These are phyloP conservation scores for Anthophora plumipes DNA, from an alignment of 2,888 invertebrate species.

Conservation along the genomic window DNA sequence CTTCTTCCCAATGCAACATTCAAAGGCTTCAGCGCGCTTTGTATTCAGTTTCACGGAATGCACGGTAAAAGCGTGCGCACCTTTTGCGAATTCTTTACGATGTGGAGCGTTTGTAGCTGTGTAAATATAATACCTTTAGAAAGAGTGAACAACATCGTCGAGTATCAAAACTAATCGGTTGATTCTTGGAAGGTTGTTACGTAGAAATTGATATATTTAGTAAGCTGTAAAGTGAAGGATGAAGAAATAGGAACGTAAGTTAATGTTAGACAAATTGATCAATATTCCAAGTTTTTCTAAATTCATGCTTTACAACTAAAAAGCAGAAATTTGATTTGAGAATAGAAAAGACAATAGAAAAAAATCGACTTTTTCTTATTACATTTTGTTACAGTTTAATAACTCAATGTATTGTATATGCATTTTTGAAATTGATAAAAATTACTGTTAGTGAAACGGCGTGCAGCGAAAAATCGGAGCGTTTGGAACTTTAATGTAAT, in stretches of 20 bases:
- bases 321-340: too few relatives aligned
- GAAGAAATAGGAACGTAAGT: not conserved
- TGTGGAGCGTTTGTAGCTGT: conserved; percentile 29
- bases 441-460: too few relatives aligned
- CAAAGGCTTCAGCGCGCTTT: conserved; percentile 23
- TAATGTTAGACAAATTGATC: too few relatives aligned
- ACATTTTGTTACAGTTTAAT: too few relatives aligned
- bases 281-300: not conserved
- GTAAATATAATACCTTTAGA: conserved; percentile 46
- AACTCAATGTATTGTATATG: too few relatives aligned
- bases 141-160: conserved; percentile 13
- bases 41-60: conserved; percentile 21
- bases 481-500: too few relatives aligned
- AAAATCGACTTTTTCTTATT: too few relatives aligned
- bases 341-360: too few relatives aligned
- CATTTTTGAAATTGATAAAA: too few relatives aligned
- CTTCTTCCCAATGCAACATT: not conserved
- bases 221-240: not conserved
- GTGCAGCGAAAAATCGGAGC: too few relatives aligned
- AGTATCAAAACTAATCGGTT: conserved; percentile 17
- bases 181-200: not conserved
- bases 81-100: conserved; percentile 34
- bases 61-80: not conserved
- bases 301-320: not conserved
- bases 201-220: not conserved